Evolutionary conservation across 2,113 vertebrate species (phyloP).

Genomic region (Ceyx melanurus): DNA sequence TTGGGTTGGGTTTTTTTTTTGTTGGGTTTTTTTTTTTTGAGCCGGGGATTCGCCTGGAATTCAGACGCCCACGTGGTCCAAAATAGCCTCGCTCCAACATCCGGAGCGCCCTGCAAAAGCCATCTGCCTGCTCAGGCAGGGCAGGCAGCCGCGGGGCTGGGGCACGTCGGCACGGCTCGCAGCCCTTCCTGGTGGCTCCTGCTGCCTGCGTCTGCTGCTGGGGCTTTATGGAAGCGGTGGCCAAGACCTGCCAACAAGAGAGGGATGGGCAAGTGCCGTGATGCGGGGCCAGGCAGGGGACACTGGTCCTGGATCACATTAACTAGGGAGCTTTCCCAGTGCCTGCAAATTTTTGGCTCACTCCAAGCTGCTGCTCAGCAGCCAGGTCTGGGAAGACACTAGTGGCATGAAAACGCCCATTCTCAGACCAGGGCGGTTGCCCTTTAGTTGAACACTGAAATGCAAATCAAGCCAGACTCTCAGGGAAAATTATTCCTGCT

Average conservation of each 20-base stretch:
- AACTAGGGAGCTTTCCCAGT: not conserved
- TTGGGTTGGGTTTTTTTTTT: not conserved
- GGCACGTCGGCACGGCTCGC: not conserved
- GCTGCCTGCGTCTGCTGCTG: not conserved
- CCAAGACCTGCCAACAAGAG: not conserved
- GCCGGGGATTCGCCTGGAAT: constrained; percentile 61
- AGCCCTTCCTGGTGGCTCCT: not conserved
- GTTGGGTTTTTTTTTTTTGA: not conserved
- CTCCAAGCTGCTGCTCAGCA: not conserved
- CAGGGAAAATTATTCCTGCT: not conserved
- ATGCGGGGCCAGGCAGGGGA: not conserved
- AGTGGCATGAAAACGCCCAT: not conserved
- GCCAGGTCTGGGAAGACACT: not conserved
- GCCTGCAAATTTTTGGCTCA: not conserved
- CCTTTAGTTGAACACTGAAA: not conserved
- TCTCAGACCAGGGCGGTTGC: not conserved
- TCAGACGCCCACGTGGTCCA: constrained; percentile 66
- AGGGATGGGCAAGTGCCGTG: not conserved
- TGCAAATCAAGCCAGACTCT: not conserved
- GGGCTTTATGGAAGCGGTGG: fast-evolving
- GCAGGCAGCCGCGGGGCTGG: constrained; percentile 5
- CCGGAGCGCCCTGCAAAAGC: constrained; percentile 59
- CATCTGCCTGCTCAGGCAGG: constrained; percentile 50
- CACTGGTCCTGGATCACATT: not conserved
- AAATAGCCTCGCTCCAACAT: constrained; percentile 61